A percentile compares a stretch with the other conserved stretches of the same genome.
Conservation (phyloP, 2,888 invertebrate species). For the Elysia crispata region DNA sequence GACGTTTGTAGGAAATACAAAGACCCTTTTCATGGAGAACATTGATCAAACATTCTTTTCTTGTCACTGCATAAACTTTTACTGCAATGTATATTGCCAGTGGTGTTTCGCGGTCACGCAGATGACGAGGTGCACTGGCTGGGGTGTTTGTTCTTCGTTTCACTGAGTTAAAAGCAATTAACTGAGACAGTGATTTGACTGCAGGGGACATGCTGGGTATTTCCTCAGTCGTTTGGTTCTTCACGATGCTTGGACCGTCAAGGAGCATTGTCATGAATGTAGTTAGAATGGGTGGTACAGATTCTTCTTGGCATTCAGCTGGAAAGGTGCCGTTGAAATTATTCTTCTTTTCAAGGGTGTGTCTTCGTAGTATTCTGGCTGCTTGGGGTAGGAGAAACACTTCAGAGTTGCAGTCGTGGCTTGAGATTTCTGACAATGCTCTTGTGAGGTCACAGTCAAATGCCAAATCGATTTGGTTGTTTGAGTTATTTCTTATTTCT, state of each 20-base stretch:
- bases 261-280: not conserved
- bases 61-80: not conserved
- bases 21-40: not conserved
- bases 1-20: not conserved
- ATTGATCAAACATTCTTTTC: not conserved
- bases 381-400: not conserved
- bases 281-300: not conserved
- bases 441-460: slow-evolving; percentile 1
- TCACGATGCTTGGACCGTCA: not conserved
- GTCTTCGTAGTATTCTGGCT: not conserved
- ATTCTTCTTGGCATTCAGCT: not conserved
- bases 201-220: not conserved
- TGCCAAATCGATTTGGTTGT: not conserved
- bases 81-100: not conserved
- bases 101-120: not conserved
- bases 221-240: not conserved
- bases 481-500: not conserved
- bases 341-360: not conserved
- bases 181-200: not conserved
- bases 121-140: not conserved
- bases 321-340: not conserved
- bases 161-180: not conserved
- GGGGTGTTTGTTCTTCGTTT: slow-evolving; percentile 4
- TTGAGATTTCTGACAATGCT: not conserved
- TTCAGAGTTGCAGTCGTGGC: not conserved